These are phyloP conservation scores for Leucophenga montana DNA, from an alignment of 2,888 invertebrate species.

Conservation along the genomic window DNA sequence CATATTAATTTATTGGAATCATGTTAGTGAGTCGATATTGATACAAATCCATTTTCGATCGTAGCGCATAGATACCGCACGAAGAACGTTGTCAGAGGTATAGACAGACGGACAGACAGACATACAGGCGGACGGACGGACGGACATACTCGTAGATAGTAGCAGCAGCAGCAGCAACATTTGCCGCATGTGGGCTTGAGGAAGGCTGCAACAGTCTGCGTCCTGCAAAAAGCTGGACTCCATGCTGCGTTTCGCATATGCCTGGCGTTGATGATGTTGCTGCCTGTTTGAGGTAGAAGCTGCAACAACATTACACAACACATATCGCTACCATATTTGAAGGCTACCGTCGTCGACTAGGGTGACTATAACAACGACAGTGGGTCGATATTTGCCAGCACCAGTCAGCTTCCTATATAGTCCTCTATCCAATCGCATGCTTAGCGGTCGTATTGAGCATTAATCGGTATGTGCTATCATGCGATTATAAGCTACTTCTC, in stretches of 20 bases:
- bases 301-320: constrained; percentile 59
- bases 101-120: background rate
- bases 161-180: constrained; percentile 9
- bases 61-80: constrained; percentile 56
- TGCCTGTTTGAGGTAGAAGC: constrained; percentile 33
- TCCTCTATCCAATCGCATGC: constrained; percentile 50
- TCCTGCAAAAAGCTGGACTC: constrained; percentile 11
- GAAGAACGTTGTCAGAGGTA: constrained; percentile 27
- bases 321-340: constrained; percentile 51
- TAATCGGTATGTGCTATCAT: constrained; percentile 54
- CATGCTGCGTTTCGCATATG: constrained; percentile 33
- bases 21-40: constrained; percentile 73
- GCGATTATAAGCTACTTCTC: constrained; percentile 46
- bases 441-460: constrained; percentile 54
- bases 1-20: constrained; percentile 73
- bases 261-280: constrained; percentile 28
- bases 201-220: constrained; percentile 26
- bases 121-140: background rate
- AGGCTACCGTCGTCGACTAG: constrained; percentile 44
- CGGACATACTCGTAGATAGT: background rate
- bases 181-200: constrained; percentile 44
- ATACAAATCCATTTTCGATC: constrained; percentile 73
- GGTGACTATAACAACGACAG: constrained; percentile 17
- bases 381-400: background rate
- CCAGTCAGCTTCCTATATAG: constrained; percentile 23